These are phyloP conservation scores for Cephus spinipes DNA, from an alignment of 2,888 invertebrate genomes.

Conservation along the genomic window DNA sequence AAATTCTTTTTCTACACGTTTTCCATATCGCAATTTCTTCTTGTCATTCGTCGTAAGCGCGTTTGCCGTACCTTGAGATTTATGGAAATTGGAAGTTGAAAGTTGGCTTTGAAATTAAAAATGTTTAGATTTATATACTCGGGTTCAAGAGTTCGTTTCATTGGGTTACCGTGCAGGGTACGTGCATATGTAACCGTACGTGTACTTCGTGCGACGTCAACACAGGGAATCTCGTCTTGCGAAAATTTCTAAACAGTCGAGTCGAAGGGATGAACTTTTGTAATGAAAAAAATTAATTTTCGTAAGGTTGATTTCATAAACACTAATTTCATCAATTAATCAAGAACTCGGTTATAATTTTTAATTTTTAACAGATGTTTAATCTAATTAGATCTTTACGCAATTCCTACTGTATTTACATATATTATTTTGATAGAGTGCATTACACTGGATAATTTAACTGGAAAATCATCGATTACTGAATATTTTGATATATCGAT, in stretches of 20 bases:
- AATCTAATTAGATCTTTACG: neutral
- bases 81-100: neutral
- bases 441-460: slow-evolving; percentile 16
- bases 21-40: neutral
- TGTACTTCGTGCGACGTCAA: neutral
- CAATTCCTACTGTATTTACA: neutral
- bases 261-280: neutral
- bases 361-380: neutral
- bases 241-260: neutral
- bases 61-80: neutral
- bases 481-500: neutral
- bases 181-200: neutral
- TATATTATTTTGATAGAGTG: neutral
- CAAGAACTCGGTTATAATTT: neutral
- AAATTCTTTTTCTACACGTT: neutral
- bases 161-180: neutral
- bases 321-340: neutral
- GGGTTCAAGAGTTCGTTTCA: neutral
- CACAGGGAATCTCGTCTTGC: neutral
- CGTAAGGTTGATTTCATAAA: neutral
- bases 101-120: neutral
- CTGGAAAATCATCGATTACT: slow-evolving; percentile 19
- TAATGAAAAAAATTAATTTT: neutral
- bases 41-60: neutral
- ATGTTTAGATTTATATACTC: neutral